Conservation (phyloP, 2,888 invertebrate genomes). For the Mylabris sibirica region DNA sequence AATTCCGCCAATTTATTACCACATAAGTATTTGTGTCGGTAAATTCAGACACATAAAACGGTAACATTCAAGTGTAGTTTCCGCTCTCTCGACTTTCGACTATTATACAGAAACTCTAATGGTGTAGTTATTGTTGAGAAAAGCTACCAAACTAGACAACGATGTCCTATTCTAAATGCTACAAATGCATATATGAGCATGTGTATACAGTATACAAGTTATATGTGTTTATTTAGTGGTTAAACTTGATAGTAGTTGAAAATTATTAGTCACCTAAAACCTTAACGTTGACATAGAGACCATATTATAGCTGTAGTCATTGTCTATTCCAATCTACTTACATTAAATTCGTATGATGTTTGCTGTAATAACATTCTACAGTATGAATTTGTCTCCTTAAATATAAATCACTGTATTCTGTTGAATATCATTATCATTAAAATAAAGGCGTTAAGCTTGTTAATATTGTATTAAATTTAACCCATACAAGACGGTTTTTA, state of each 20-base stretch:
- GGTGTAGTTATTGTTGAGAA: neutral
- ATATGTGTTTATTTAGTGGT: conserved; percentile 23
- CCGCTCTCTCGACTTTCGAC: neutral
- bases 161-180: neutral
- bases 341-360: conserved; percentile 33
- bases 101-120: neutral
- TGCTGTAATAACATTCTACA: conserved; percentile 22
- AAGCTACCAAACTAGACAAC: conserved; percentile 18
- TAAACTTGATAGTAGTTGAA: conserved; percentile 29
- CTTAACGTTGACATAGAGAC: conserved; percentile 22
- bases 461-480: neutral
- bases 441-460: neutral
- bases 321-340: conserved; percentile 20
- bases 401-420: neutral
- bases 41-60: conserved; percentile 9
- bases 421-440: conserved; percentile 4
- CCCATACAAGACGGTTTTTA: neutral
- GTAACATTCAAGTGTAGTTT: conserved; percentile 5
- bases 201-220: neutral
- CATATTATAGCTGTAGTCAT: conserved; percentile 14
- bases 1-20: no score
- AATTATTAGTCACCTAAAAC: conserved; percentile 33
- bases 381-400: neutral
- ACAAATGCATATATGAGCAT: neutral
- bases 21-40: no score